phyloP scores from a whole-genome alignment of 92 coral and sea anemone species.

The Parazoanthus swiftii region DNA sequence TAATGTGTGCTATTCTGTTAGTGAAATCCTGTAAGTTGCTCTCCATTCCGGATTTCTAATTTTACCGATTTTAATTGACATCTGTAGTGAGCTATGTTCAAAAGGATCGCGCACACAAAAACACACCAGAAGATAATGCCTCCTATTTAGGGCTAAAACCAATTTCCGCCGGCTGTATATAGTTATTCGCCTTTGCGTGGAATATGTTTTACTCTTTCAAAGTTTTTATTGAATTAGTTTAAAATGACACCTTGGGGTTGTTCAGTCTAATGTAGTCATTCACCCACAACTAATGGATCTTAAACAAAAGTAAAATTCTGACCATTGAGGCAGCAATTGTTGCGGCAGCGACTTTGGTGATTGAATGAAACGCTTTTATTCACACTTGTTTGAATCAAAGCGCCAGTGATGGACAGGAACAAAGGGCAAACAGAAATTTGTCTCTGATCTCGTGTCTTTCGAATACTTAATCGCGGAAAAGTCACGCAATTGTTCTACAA shows the following conservation, averaged over 20 bases:
- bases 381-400: constrained; percentile 22
- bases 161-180: constrained; percentile 37
- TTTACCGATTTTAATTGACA: constrained; percentile 31
- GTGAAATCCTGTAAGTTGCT: background rate
- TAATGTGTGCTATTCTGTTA: background rate
- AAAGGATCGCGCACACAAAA: background rate
- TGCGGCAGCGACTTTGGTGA: constrained; percentile 23
- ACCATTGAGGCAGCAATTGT: constrained; percentile 33
- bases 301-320: background rate
- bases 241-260: constrained; percentile 19
- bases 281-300: constrained; percentile 26
- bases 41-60: background rate
- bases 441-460: constrained; percentile 10
- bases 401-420: constrained; percentile 15
- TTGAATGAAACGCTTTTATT: constrained; percentile 16
- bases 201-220: constrained; percentile 7
- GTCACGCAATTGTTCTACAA: constrained; percentile 20
- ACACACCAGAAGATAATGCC: constrained; percentile 9
- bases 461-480: constrained; percentile 3
- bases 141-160: constrained; percentile 24
- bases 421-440: background rate
- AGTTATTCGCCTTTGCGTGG: constrained; percentile 22
- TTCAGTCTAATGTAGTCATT: constrained; percentile 21
- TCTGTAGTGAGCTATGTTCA: background rate
- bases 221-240: constrained; percentile 34